Percentiles rank a stretch among this genome's conserved stretches.
phyloP scores from a whole-genome alignment of 2,113 vertebrate genomes.

The Gracilinanus agilis region DNA sequence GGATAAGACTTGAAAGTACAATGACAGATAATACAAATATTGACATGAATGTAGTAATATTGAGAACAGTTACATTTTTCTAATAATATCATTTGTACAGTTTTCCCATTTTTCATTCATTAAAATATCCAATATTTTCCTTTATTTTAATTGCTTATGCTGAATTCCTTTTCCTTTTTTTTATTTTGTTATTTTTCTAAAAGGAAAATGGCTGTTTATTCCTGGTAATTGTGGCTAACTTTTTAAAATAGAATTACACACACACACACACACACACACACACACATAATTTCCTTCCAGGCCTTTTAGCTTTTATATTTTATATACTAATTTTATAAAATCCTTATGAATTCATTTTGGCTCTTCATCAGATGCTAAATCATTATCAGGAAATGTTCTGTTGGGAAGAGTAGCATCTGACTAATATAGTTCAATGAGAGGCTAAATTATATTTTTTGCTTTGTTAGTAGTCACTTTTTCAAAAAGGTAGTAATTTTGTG shows the following conservation, averaged over 20 bases:
- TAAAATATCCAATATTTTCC: slow-evolving; percentile 27
- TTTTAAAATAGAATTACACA: too few species aligned
- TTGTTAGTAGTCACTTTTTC: not conserved
- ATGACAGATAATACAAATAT: not conserved
- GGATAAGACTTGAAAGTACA: slow-evolving; percentile 4
- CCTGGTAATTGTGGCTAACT: not conserved
- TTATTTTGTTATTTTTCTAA: not conserved
- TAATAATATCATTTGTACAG: not conserved
- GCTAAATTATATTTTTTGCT: not conserved
- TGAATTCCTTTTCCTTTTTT: not conserved
- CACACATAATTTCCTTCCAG: slow-evolving; percentile 16
- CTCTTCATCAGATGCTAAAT: slow-evolving; percentile 24
- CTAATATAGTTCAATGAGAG: not conserved
- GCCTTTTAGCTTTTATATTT: slow-evolving; percentile 4
- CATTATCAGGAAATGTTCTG: slow-evolving; percentile 36
- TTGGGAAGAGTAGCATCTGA: not conserved
- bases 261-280: too few species aligned
- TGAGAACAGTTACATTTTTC: not conserved
- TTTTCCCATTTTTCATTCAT: not conserved
- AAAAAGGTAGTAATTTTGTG: slow-evolving; percentile 5
- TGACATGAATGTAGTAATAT: not conserved
- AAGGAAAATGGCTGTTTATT: slow-evolving; percentile 40
- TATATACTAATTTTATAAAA: not conserved
- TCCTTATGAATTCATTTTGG: not conserved
- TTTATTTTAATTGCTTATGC: not conserved